phyloP scores from a whole-genome alignment of 2,797 vertebrate genomes.

The Manis pentadactyla region DNA sequence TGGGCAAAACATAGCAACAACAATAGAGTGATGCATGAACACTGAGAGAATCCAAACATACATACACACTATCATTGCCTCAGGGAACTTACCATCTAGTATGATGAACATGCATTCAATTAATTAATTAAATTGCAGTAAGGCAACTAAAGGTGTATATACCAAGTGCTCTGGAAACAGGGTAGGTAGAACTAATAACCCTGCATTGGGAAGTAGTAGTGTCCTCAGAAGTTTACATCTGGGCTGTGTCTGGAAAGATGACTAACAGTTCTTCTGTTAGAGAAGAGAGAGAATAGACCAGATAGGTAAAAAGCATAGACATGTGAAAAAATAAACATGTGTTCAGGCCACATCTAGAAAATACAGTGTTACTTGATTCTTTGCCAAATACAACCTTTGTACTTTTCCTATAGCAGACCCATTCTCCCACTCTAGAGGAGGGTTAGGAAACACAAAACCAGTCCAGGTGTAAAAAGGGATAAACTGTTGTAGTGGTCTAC shows the following conservation, averaged over 20 bases:
- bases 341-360: not conserved
- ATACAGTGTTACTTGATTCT: slow-evolving; percentile 5
- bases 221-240: not conserved
- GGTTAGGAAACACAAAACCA: not conserved
- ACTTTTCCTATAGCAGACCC: not conserved
- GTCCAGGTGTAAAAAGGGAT: not conserved
- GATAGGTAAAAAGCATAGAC: not conserved
- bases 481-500: not conserved
- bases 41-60: not conserved
- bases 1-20: not conserved
- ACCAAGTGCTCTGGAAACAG: not conserved
- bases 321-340: not conserved
- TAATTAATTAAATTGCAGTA: not conserved
- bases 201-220: not conserved
- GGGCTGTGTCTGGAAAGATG: not conserved
- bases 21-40: not conserved
- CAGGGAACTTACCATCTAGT: not conserved
- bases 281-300: not conserved
- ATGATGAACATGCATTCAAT: not conserved
- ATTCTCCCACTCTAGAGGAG: not conserved
- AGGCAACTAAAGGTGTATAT: not conserved
- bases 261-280: not conserved
- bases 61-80: not conserved
- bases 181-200: not conserved
- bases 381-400: not conserved